A percentile compares a stretch with the other conserved stretches of the same genome.
Evolutionary conservation across 2,113 vertebrate species (phyloP).

Genomic region (Alethe castanea): DNA sequence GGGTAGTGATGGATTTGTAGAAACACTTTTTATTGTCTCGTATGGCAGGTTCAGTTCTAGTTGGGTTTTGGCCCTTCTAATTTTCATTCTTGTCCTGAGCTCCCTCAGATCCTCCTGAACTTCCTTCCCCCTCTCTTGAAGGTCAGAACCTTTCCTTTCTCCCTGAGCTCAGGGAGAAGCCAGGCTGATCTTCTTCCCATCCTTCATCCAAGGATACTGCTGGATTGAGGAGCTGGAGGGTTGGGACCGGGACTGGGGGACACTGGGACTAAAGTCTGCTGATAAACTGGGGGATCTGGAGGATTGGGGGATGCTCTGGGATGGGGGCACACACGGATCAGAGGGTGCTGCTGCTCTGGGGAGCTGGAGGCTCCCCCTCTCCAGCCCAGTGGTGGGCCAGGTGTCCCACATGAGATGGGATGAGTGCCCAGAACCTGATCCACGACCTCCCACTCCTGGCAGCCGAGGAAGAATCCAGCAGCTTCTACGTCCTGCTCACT

Average conservation of each 20-base stretch:
- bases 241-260: too few relatives aligned
- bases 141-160: not conserved
- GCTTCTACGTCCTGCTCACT: slow-evolving; percentile 66
- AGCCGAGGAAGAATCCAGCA: slow-evolving; percentile 71
- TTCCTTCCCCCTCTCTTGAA: not conserved
- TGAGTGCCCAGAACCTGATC: fast-evolving
- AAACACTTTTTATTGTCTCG: not conserved
- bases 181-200: not conserved
- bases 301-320: not conserved
- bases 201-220: not conserved
- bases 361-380: not conserved
- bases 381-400: not conserved
- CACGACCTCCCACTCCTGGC: not conserved
- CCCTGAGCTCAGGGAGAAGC: not conserved
- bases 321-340: not conserved
- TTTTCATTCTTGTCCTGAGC: not conserved
- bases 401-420: not conserved
- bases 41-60: not conserved
- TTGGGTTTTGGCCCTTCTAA: not conserved
- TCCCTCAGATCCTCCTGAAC: not conserved
- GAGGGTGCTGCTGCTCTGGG: not conserved
- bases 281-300: not conserved
- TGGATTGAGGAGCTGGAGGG: not conserved
- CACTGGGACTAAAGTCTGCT: not conserved
- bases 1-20: not conserved